These are phyloP conservation scores for Solenopsis fugax DNA, from an alignment of 1,140 invertebrate species.

Conservation along the genomic window DNA sequence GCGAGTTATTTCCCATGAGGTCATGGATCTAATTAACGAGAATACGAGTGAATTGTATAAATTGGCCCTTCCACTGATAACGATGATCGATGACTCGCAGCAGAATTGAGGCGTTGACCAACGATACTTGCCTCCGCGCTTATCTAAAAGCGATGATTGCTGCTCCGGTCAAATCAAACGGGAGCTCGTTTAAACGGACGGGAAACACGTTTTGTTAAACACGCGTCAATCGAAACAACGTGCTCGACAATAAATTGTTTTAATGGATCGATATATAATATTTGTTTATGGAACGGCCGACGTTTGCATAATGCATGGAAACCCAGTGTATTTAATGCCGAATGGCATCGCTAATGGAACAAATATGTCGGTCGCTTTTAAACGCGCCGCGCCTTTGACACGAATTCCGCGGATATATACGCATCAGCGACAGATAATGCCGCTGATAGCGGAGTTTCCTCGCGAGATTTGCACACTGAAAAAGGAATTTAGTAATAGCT, in stretches of 20 bases:
- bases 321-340: constrained; percentile 70
- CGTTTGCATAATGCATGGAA: constrained; percentile 74
- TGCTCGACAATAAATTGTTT: constrained; percentile 70
- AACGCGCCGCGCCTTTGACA: constrained; percentile 59
- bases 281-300: constrained; percentile 44
- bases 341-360: constrained; percentile 75
- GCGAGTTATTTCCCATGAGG: background rate
- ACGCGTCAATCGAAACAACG: constrained; percentile 53
- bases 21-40: constrained; percentile 11
- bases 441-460: constrained; percentile 38
- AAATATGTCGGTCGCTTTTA: constrained; percentile 67
- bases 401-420: constrained; percentile 63
- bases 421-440: constrained; percentile 35
- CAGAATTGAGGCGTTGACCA: constrained; percentile 1
- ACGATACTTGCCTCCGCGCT: constrained; percentile 10
- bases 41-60: constrained; percentile 20
- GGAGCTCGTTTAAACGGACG: constrained; percentile 2
- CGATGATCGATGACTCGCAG: constrained; percentile 23
- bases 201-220: constrained; percentile 13
- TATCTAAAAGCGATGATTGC: constrained; percentile 27
- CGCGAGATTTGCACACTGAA: constrained; percentile 20
- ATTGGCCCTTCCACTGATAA: background rate
- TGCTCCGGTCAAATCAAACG: constrained; percentile 34
- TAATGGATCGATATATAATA: constrained; percentile 70
- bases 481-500: too few species aligned